Conservation (phyloP, 2,113 vertebrate species). For the Pelmatolapia mariae region DNA sequence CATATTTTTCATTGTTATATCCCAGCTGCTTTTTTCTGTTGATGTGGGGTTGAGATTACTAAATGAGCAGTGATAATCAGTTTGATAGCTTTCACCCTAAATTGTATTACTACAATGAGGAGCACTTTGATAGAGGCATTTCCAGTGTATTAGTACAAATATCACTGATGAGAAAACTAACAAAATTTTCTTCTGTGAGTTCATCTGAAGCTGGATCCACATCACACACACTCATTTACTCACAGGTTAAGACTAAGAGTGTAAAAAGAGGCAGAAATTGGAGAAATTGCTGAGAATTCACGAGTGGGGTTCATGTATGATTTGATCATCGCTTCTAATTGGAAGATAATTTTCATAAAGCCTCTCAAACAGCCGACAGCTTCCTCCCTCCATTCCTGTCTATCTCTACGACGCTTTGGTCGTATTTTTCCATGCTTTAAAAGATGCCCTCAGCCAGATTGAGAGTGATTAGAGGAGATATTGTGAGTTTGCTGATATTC, state of each 20-base stretch:
- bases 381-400: slow-evolving; percentile 76
- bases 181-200: slow-evolving; percentile 91
- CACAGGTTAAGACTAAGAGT: background rate
- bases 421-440: slow-evolving; percentile 36
- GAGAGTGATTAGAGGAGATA: slow-evolving; percentile 64
- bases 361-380: slow-evolving; percentile 89
- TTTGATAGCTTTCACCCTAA: slow-evolving; percentile 90
- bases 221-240: background rate
- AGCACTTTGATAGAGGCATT: slow-evolving; percentile 91
- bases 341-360: slow-evolving; percentile 95
- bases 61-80: slow-evolving; percentile 80
- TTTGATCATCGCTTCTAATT: slow-evolving; percentile 96
- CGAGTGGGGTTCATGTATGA: slow-evolving; percentile 82
- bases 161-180: slow-evolving; percentile 92
- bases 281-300: slow-evolving; percentile 80
- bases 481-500: slow-evolving; percentile 80
- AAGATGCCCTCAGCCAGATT: slow-evolving; percentile 78
- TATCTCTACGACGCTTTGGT: slow-evolving; percentile 33
- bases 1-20: background rate
- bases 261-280: background rate
- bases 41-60: slow-evolving; percentile 66
- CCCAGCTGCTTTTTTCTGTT: background rate
- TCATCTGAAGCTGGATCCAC: slow-evolving; percentile 76
- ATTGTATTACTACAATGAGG: slow-evolving; percentile 89
- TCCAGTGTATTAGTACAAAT: slow-evolving; percentile 93